phyloP scores from a whole-genome alignment of 2,113 vertebrate genomes.

The Pantherophis guttatus region DNA sequence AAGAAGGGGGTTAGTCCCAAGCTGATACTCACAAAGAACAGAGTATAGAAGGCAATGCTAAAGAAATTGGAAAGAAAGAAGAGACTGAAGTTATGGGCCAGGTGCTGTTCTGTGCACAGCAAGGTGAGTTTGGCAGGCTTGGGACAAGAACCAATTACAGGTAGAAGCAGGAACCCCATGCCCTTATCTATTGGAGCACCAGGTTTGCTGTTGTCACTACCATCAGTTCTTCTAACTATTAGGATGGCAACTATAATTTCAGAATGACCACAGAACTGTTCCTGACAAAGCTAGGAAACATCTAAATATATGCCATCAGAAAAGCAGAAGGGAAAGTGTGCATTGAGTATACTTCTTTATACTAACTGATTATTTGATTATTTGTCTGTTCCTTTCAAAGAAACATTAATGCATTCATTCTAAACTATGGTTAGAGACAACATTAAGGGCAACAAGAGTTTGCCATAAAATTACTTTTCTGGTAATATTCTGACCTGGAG shows the following conservation, averaged over 20 bases:
- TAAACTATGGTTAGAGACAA: not conserved
- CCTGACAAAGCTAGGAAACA: not conserved
- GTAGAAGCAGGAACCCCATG: not conserved
- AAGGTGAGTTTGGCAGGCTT: conserved; percentile 55
- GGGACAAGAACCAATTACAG: not conserved
- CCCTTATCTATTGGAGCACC: not conserved
- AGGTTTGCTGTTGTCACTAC: not conserved
- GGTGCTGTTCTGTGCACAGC: conserved; percentile 47
- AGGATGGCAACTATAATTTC: not conserved
- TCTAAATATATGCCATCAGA: not conserved
- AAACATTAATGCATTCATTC: not conserved
- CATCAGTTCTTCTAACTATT: not conserved
- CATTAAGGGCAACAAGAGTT: not conserved
- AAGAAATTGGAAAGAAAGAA: conserved; percentile 32
- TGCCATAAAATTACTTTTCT: not conserved
- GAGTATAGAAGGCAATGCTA: not conserved
- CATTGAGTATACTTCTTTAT: not conserved
- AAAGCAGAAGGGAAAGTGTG: not conserved
- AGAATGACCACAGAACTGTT: not conserved
- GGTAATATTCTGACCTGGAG: not conserved
- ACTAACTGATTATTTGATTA: not conserved
- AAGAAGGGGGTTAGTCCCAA: not conserved
- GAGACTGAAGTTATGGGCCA: conserved; percentile 66
- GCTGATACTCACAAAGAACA: not conserved
- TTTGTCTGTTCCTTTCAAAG: not conserved